Conservation (phyloP, 2,113 vertebrate species). For the Rhadina sibilatrix region DNA sequence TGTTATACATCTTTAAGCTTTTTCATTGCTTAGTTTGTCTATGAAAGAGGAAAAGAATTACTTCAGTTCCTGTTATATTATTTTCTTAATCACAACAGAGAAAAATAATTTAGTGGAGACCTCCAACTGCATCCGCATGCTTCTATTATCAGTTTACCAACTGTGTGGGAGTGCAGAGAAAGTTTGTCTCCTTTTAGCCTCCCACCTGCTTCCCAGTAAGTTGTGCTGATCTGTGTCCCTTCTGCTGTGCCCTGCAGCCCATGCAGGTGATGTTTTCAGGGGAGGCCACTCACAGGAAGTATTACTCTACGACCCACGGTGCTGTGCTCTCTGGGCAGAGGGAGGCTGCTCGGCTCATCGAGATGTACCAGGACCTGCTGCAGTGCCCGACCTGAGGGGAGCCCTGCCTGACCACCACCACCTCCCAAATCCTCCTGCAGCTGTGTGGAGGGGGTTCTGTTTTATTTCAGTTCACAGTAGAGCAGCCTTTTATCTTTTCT, state of each 20-base stretch:
- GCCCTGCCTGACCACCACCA: slow-evolving; percentile 74
- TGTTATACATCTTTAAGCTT: background rate
- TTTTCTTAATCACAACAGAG: background rate
- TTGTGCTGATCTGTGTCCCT: background rate
- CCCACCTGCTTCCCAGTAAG: rapidly evolving
- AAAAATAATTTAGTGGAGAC: background rate
- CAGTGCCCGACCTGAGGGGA: slow-evolving; percentile 80
- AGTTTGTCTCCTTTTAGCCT: background rate
- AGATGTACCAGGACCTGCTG: slow-evolving; percentile 94
- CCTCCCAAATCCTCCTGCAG: slow-evolving; percentile 72
- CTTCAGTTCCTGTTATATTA: background rate
- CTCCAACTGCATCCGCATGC: background rate
- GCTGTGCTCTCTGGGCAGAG: slow-evolving; percentile 98
- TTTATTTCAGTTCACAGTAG: slow-evolving; percentile 49
- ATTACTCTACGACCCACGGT: slow-evolving; percentile 99
- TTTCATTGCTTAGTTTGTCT: background rate
- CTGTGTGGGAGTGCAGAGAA: background rate
- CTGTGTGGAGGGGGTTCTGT: slow-evolving; percentile 65
- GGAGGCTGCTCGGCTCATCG: slow-evolving; percentile 88
- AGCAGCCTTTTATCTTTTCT: slow-evolving; percentile 81
- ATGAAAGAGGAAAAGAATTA: background rate
- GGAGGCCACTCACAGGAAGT: slow-evolving; percentile 98
- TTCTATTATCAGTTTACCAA: background rate
- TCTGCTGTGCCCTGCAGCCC: slow-evolving; percentile 72
- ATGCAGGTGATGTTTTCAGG: slow-evolving; percentile 98